Evolutionary conservation across 1,140 invertebrate genomes (phyloP).

Genomic region (Campoletis sonorensis): DNA sequence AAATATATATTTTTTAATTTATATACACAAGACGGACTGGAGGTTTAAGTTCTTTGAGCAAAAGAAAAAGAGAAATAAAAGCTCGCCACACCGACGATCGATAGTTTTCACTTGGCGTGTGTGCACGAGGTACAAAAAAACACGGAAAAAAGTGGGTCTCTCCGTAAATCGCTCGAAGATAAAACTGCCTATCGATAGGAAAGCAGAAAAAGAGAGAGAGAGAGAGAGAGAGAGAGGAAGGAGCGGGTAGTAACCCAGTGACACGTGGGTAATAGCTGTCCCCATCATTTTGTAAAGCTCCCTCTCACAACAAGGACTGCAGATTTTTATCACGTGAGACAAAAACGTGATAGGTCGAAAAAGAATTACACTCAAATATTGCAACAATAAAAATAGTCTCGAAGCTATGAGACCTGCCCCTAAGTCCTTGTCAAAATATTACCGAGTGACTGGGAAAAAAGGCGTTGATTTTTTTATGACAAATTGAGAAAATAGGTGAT

Average conservation of each 20-base stretch:
- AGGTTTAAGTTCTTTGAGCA: background rate
- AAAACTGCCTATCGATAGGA: conserved; percentile 54
- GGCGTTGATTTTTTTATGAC: too few species aligned
- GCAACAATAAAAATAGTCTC: background rate
- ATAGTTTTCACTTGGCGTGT: conserved; percentile 53
- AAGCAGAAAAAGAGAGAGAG: conserved; percentile 1
- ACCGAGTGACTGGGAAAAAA: too few species aligned
- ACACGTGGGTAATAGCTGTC: conserved; percentile 55
- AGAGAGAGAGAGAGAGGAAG: conserved; percentile 7
- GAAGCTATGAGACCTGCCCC: too few species aligned
- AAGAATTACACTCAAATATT: background rate
- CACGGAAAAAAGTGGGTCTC: conserved; percentile 47
- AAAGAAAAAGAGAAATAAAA: conserved; percentile 8
- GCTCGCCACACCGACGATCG: conserved; percentile 41
- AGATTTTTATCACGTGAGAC: conserved; percentile 16
- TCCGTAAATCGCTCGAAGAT: conserved; percentile 53
- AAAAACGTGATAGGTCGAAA: conserved; percentile 4
- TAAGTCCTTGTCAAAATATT: too few species aligned
- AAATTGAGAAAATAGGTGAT: too few species aligned
- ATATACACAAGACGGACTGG: too few species aligned
- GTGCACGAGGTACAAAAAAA: conserved; percentile 3
- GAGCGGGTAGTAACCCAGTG: conserved; percentile 48
- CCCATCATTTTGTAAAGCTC: conserved; percentile 50
- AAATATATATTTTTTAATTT: too few species aligned
- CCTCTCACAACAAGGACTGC: conserved; percentile 12